A percentile compares a stretch with the other conserved stretches of the same genome.
These are phyloP conservation scores for Trichogramma pretiosum DNA, from an alignment of 1,140 invertebrate genomes.

Conservation along the genomic window DNA sequence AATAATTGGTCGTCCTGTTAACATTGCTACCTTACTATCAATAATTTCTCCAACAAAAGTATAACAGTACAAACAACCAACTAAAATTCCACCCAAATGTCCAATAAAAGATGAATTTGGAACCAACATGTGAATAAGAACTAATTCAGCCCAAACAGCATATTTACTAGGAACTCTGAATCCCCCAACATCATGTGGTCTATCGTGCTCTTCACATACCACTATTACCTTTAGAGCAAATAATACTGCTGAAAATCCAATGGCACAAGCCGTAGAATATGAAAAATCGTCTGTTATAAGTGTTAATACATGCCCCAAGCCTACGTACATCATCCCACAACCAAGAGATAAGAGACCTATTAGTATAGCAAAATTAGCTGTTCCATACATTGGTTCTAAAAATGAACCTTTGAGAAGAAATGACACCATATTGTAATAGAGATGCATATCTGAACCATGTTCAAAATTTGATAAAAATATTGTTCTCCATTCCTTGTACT, in stretches of 20 bases:
- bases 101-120: slow-evolving; percentile 55
- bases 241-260: slow-evolving; percentile 58
- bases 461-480: slow-evolving; percentile 56
- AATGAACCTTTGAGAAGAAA: slow-evolving; percentile 56
- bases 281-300: slow-evolving; percentile 38
- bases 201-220: slow-evolving; percentile 41
- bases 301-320: slow-evolving; percentile 35
- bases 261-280: slow-evolving; percentile 52
- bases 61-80: slow-evolving; percentile 56
- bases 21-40: slow-evolving; percentile 35
- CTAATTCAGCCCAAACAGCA: slow-evolving; percentile 60
- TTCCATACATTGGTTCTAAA: slow-evolving; percentile 52
- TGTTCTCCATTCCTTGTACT: slow-evolving; percentile 49
- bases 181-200: slow-evolving; percentile 42
- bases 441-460: slow-evolving; percentile 63
- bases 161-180: slow-evolving; percentile 52
- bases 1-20: slow-evolving; percentile 40
- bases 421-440: slow-evolving; percentile 69
- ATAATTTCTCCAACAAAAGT: slow-evolving; percentile 52
- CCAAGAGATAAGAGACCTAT: slow-evolving; percentile 48
- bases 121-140: slow-evolving; percentile 57
- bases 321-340: slow-evolving; percentile 50
- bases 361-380: slow-evolving; percentile 50
- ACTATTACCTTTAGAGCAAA: slow-evolving; percentile 64
- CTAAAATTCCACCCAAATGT: slow-evolving; percentile 62